Conservation (phyloP, 2,113 vertebrate genomes). For the Ammodytes dubius region DNA sequence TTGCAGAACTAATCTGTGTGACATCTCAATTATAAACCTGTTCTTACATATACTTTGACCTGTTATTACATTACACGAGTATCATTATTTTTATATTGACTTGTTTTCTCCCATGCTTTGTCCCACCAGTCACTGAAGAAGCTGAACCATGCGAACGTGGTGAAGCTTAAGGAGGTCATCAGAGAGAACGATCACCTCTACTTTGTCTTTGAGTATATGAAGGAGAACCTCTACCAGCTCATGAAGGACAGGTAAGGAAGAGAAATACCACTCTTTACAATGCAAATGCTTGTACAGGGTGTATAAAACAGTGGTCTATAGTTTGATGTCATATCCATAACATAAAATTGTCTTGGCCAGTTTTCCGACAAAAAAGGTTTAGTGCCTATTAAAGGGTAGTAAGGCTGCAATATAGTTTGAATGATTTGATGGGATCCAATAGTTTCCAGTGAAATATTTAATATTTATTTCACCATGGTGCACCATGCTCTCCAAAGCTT, state of each 20-base stretch:
- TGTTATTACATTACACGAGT: not conserved
- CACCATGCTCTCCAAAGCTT: slow-evolving; percentile 9
- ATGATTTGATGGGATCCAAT: not conserved
- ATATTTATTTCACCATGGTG: not conserved
- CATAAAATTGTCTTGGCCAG: not conserved
- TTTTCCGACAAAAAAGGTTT: not conserved
- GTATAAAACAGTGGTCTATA: not conserved
- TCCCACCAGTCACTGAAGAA: slow-evolving; percentile 94
- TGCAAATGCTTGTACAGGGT: not conserved
- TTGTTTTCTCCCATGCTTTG: not conserved
- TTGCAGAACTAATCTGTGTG: not conserved
- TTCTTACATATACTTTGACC: not conserved
- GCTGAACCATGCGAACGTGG: slow-evolving; percentile 96
- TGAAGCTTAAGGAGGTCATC: slow-evolving; percentile 98
- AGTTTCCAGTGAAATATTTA: not conserved
- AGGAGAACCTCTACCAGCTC: slow-evolving; percentile 98
- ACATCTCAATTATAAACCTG: not conserved
- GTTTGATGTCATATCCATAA: not conserved
- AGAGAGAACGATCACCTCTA: slow-evolving; percentile 98
- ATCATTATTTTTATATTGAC: not conserved
- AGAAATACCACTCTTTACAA: not conserved
- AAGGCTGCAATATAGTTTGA: not conserved
- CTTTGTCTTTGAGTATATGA: slow-evolving; percentile 99
- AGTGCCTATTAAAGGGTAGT: not conserved
- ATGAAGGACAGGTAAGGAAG: slow-evolving; percentile 96